Conservation (phyloP, 2,113 vertebrate species). For the Hypanus sabinus region DNA sequence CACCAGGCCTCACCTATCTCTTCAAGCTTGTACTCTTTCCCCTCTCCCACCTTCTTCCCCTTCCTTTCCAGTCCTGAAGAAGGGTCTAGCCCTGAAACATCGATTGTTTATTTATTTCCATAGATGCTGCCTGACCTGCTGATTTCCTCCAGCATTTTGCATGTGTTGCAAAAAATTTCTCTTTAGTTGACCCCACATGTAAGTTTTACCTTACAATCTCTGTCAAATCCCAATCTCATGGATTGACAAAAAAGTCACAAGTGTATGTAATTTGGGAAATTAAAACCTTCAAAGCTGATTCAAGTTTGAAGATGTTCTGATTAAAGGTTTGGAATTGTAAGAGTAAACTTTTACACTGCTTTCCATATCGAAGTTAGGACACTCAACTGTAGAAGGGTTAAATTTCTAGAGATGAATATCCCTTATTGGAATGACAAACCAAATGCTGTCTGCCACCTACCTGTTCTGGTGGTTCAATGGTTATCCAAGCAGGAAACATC, state of each 20-base stretch:
- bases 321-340: neutral
- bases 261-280: neutral
- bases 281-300: neutral
- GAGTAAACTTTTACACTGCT: neutral
- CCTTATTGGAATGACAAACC: neutral
- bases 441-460: constrained; percentile 49
- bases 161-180: neutral
- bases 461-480: constrained; percentile 82
- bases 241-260: neutral
- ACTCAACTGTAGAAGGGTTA: too few species aligned
- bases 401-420: neutral
- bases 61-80: too few species aligned
- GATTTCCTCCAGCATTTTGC: too few species aligned
- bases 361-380: neutral
- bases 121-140: too few species aligned
- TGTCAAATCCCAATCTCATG: neutral
- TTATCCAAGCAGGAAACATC: constrained; percentile 97
- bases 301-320: neutral
- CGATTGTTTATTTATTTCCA: too few species aligned
- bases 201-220: neutral
- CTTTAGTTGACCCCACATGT: neutral
- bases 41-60: too few species aligned
- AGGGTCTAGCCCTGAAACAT: too few species aligned
- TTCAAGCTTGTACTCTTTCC: too few species aligned
- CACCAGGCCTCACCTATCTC: too few species aligned